Conservation (phyloP, 2,113 vertebrate genomes). For the Arenaria interpres region DNA sequence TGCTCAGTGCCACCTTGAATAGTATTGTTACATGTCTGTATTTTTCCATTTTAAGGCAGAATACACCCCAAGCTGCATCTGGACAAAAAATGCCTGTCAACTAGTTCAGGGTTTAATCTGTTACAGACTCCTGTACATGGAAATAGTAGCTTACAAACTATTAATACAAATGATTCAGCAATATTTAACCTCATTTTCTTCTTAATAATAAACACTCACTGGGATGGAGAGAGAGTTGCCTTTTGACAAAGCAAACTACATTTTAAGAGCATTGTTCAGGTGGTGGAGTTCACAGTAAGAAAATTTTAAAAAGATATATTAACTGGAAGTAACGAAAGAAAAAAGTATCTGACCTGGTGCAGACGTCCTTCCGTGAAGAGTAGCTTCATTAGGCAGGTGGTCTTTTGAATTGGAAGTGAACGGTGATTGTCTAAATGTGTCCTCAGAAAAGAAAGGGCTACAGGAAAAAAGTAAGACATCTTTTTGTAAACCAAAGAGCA, state of each 20-base stretch:
- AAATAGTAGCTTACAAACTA: neutral
- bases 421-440: slow-evolving; percentile 98
- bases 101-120: neutral
- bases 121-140: neutral
- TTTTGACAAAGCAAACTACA: neutral
- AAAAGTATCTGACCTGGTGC: slow-evolving; percentile 80
- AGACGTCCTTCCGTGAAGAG: slow-evolving; percentile 83
- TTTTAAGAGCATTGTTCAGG: neutral
- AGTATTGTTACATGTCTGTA: neutral
- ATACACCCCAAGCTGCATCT: neutral
- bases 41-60: neutral
- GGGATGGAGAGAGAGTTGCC: neutral
- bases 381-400: slow-evolving; percentile 84
- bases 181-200: neutral
- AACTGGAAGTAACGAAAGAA: neutral
- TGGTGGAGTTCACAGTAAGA: neutral
- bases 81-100: neutral
- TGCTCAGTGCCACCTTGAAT: neutral
- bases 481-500: slow-evolving; percentile 22
- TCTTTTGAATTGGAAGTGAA: slow-evolving; percentile 94
- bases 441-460: slow-evolving; percentile 95
- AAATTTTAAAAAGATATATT: neutral
- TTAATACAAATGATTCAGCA: neutral
- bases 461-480: slow-evolving; percentile 25
- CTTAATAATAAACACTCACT: neutral